phyloP scores from a whole-genome alignment of 2,797 vertebrate genomes.

The Pangasius macronema region DNA sequence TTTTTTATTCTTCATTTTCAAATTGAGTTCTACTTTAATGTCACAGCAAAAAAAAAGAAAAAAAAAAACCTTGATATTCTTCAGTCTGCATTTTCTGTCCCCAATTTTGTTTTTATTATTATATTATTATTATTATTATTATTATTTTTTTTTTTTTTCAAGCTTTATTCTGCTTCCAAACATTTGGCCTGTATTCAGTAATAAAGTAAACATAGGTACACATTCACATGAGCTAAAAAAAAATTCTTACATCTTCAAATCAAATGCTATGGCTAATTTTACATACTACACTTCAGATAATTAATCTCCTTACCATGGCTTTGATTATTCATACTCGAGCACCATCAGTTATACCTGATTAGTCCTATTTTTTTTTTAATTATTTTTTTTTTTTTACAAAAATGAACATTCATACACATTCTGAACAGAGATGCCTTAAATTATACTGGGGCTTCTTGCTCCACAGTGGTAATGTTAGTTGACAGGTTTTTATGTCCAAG shows the following conservation, averaged over 20 bases:
- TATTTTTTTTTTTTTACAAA: no score
- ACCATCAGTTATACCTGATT: neutral
- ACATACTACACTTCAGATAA: neutral
- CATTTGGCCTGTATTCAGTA: neutral
- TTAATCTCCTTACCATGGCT: neutral
- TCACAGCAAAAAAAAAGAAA: neutral
- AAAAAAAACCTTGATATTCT: neutral
- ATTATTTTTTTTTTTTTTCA: neutral
- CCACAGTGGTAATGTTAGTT: constrained; percentile 4
- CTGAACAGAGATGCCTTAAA: neutral
- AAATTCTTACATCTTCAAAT: neutral
- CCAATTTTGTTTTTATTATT: neutral
- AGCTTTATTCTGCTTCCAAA: neutral
- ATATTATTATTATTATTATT: no score
- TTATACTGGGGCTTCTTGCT: neutral
- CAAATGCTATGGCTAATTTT: neutral
- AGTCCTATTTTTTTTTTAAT: neutral
- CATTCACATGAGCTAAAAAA: neutral
- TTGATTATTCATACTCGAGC: constrained; percentile 1
- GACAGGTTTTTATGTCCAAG: neutral
- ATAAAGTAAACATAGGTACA: neutral
- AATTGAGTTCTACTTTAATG: neutral
- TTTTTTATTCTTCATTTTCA: neutral
- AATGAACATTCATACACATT: neutral
- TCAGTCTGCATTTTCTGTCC: neutral